Evolutionary conservation across 2,797 vertebrate genomes (phyloP).

Genomic region (Spizella passerina): DNA sequence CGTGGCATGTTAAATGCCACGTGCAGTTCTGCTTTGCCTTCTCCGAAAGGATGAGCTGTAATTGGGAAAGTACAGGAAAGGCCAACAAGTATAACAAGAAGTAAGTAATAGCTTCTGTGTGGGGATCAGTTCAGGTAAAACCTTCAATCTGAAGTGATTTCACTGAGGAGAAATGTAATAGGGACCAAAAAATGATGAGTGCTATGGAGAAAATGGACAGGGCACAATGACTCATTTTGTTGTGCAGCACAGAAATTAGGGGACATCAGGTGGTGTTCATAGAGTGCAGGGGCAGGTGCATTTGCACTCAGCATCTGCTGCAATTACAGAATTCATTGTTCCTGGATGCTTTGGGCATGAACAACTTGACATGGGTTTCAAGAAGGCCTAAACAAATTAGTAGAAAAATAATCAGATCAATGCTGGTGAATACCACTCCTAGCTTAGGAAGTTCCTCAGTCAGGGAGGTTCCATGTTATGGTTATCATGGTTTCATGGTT

Average conservation of each 20-base stretch:
- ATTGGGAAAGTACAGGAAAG: not conserved
- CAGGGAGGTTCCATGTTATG: accelerated
- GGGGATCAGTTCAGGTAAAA: not conserved
- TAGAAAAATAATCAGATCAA: not conserved
- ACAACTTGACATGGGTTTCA: not conserved
- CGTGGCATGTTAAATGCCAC: not conserved
- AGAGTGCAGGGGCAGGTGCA: not conserved
- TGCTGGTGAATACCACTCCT: not conserved
- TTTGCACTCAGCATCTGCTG: not conserved
- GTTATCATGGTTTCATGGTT: not conserved
- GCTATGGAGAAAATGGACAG: not conserved
- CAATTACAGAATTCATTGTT: not conserved
- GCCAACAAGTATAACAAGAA: not conserved
- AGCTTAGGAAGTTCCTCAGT: not conserved
- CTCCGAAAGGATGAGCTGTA: not conserved
- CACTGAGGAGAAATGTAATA: not conserved
- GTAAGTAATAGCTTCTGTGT: not conserved
- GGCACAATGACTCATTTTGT: not conserved
- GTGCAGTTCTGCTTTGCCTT: not conserved
- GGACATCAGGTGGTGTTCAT: not conserved
- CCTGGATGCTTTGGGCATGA: not conserved
- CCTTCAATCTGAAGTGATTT: not conserved
- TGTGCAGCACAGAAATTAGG: not conserved
- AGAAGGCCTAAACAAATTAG: not conserved
- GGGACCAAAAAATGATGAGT: not conserved